Evolutionary conservation across 2,888 invertebrate species (phyloP), one percentile per base, ranked within the genome.

Genomic region (Tetropium fuscum): DNA sequence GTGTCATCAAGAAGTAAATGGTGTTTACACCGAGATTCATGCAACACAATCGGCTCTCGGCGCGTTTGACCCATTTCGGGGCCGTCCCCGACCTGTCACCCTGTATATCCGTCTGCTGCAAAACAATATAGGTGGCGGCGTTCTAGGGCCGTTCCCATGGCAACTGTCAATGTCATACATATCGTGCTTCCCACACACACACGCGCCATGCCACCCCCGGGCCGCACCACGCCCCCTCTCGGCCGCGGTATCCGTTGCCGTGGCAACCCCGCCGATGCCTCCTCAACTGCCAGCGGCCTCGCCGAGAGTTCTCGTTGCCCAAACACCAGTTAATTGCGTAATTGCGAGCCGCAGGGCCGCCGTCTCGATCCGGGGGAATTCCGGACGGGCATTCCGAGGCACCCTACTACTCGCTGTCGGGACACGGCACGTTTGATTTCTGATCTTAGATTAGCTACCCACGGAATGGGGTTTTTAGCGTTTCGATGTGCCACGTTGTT

Each of bases 101-200:
- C 51, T 40, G 51, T 40, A 40, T 40, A 51, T 16, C 34, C 51
- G 38, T 40, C 51, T 27, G 51, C 51, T 51, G 27, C 51, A 68
- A 72, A 68, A 71, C 69, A 71, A 69, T 68, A 64, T 64, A 71
- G 63, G 64, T 45, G 45, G 59, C 68, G 71, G 70, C 72, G 68
- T 68, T 68, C 70, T 64, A 68, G 65, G 62, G 45, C 57, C 60
- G 71, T 72, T 59, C 30, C 72, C 65, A 72, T 74, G 66, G 74
- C 64, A 70, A 75, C 75, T 66, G 70, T 69, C 72, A 70, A 67
- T 74, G 74, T 73, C 74, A 73, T 69, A 73, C 66, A 68, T 57
- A 44, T 53, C 70, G 55, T 64, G 70, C 74, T 66, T 64, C 73
- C 71, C 71, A 74, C 74, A 74, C 74, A 69, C 60, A 68, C 70